phyloP scores from a whole-genome alignment of 2,888 invertebrate species.

The Rotaria sp. region DNA sequence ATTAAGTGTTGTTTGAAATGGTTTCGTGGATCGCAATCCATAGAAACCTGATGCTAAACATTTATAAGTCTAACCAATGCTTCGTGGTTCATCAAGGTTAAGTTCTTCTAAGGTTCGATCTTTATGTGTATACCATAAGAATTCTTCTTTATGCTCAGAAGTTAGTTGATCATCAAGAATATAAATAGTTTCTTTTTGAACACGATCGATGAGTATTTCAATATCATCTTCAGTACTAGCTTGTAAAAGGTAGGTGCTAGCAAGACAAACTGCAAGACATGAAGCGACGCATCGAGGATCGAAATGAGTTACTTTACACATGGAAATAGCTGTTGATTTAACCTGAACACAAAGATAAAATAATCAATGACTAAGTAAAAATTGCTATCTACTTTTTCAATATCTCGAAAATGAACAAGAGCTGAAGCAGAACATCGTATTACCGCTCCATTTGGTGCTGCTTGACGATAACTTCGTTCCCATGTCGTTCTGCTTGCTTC shows the following conservation, averaged over 20 bases:
- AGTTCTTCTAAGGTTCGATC: background rate
- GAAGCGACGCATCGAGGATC: background rate
- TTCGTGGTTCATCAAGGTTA: background rate
- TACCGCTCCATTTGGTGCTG: background rate
- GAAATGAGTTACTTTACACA: background rate
- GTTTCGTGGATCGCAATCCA: background rate
- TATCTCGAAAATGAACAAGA: background rate
- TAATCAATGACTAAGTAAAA: too few relatives aligned
- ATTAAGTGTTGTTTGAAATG: too few relatives aligned
- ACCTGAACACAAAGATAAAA: too few relatives aligned
- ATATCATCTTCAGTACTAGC: background rate
- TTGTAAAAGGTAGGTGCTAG: background rate
- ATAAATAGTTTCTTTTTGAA: background rate
- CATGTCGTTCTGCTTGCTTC: background rate
- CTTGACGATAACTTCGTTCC: background rate
- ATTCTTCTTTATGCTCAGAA: background rate
- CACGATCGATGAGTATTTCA: background rate
- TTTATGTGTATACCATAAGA: background rate
- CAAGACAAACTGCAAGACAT: background rate
- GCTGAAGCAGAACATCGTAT: background rate
- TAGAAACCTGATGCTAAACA: background rate
- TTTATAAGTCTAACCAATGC: background rate
- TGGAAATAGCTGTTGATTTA: background rate
- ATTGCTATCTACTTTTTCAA: too few relatives aligned
- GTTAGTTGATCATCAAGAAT: background rate